These are phyloP conservation scores for Erynnis tages DNA, from an alignment of 2,888 invertebrate genomes.

Conservation along the genomic window DNA sequence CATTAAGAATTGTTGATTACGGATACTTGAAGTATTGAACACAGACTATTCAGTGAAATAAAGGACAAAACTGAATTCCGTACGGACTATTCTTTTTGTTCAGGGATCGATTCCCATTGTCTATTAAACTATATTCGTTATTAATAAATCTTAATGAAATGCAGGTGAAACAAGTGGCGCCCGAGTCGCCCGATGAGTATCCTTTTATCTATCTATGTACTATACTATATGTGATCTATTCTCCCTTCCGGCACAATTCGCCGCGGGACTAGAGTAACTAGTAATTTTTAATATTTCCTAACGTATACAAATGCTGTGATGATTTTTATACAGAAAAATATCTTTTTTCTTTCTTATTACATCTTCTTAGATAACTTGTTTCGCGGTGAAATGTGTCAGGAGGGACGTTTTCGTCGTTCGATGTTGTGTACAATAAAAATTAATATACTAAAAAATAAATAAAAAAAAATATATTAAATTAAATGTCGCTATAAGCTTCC, in stretches of 20 bases:
- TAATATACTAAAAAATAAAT: slow-evolving; percentile 30
- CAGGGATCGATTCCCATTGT: no score
- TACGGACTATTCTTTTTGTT: no score
- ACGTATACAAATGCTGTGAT: slow-evolving; percentile 14
- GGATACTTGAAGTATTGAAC: neutral
- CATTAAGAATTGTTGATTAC: neutral
- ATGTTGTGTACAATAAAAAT: slow-evolving; percentile 50
- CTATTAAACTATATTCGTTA: no score
- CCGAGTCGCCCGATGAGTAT: neutral
- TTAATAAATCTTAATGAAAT: slow-evolving; percentile 5
- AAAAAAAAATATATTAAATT: slow-evolving; percentile 38
- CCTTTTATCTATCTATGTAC: neutral
- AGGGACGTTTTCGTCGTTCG: slow-evolving; percentile 28
- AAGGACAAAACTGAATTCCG: no score
- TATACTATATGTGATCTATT: slow-evolving; percentile 3
- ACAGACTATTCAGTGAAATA: neutral
- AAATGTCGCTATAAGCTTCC: slow-evolving; percentile 47
- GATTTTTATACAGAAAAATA: slow-evolving; percentile 13
- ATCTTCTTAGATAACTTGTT: neutral
- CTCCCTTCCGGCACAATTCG: neutral
- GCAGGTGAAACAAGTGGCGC: neutral
- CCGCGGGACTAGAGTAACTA: neutral
- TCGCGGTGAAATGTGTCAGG: slow-evolving; percentile 25
- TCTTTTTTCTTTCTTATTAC: neutral
- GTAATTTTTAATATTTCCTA: neutral